Evolutionary conservation across 2,797 vertebrate species (phyloP), one percentile per base, ranked within the genome.

Genomic region (Sebastes matsubarae): DNA sequence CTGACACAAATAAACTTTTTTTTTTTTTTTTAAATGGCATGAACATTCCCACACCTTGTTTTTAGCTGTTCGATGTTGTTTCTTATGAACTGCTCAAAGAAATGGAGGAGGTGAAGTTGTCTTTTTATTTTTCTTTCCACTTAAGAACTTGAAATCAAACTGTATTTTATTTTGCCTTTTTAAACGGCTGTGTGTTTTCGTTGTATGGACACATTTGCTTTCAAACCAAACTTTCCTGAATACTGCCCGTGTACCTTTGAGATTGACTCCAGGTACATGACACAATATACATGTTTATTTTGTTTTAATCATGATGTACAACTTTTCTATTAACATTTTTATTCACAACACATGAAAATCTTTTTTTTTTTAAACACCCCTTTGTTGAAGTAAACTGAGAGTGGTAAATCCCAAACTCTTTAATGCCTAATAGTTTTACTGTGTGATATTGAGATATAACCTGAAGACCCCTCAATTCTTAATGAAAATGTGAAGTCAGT

Each of bases 61-160:
- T 91, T 42, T 87, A 76, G 88, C 80, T 90, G 90, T 92, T 92
- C 68, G 76, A 70, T 89, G 89, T 92, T 77, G 80, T 87, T 94
- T 93, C 75, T 76, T 74, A 87, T 84, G 68, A 90, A 78, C 86
- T 85, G 63, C 69, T 89, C 24, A 79, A 81, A 71, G 68, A 85
- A 74, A 68, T 82, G 57, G 11, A 77, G 59, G 50, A 84, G 22
- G 25, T 52, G 18, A 80, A 63, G 70, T 77, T 72, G 36, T 58
- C 68, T 8, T 11, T 55, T 38, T 52, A 63, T 67, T 42, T 67
- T 60, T 36, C 66, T 77, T 68, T 80, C 55, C 63, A 79, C 61
- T 81, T 76, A 57, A 69, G 11, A 78, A 72, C 16, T 87, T 59
- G 5, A 83, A 59, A 22, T 84, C 68, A 72, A 73, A 66, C 70